Evolutionary conservation across 2,113 vertebrate genomes (phyloP).

Genomic region (Azemiops feae): DNA sequence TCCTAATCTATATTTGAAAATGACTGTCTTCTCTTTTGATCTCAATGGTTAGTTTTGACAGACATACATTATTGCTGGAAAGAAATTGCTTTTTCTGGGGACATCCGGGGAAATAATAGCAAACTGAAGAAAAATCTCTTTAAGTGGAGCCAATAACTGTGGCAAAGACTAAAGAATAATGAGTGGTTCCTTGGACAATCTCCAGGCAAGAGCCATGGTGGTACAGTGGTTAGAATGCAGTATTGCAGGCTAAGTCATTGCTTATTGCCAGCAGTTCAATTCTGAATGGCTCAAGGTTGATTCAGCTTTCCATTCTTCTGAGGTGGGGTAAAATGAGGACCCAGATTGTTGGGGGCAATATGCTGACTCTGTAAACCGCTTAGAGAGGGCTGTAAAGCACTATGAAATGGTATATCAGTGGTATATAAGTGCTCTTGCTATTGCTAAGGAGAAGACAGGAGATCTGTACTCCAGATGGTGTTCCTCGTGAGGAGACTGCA

Average conservation of each 20-base stretch:
- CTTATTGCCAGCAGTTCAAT: neutral
- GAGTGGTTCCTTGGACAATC: too few relatives aligned
- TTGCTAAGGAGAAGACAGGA: neutral
- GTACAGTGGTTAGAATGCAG: neutral
- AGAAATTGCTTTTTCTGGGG: too few relatives aligned
- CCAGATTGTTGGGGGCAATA: neutral
- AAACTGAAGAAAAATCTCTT: too few relatives aligned
- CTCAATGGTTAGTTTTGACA: too few relatives aligned
- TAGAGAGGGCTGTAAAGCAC: neutral
- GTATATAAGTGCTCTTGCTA: neutral
- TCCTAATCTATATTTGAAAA: too few relatives aligned
- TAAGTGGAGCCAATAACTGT: too few relatives aligned
- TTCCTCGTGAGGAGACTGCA: neutral
- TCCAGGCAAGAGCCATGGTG: neutral
- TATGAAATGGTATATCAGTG: neutral
- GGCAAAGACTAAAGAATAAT: too few relatives aligned
- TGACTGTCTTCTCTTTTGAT: too few relatives aligned
- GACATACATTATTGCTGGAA: too few relatives aligned
- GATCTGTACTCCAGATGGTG: neutral
- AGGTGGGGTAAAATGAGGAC: neutral
- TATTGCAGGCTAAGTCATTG: neutral
- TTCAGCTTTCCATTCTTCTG: neutral
- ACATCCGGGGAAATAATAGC: too few relatives aligned
- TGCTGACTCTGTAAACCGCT: neutral
- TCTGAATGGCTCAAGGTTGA: neutral